Base-by-base conservation (phyloP, 1,140 invertebrate species). In the Rhagoletis pomonella region DNA sequence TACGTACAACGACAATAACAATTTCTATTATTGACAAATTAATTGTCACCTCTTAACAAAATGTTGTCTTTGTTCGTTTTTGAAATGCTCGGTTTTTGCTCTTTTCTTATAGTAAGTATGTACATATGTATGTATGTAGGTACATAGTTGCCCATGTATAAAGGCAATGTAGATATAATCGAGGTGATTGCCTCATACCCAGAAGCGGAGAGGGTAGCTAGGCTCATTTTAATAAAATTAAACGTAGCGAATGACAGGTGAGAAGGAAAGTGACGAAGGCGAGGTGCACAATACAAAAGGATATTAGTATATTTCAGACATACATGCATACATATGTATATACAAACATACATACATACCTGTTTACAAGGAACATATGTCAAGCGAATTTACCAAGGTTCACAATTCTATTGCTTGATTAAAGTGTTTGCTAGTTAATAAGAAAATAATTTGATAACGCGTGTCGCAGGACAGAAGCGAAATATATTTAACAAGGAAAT, bases 41-140 rank as follows among this genome's bases (percentile, higher is more conserved):
- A 47, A 86, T 86, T 86, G 86, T 86, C 86, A 86, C 86, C 86
- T 86, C 50, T 86, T 69, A 86, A 86, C 86, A 86, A 86, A 86
- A 86, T 86, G 60, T 55, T 44, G 50, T 67, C 42, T 39, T 69
- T 44, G 86, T 67, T 7, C 44, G 44, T 47, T 77, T 77, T 19
- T 5, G 9, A 10, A 73, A 47, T n/a, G 67, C n/a, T 55, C 42
- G 1, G 10, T 47, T 73, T 12, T 39, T 55, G 19, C n/a, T 58
- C 17, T 2, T 81, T 81, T 9, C 6, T 10, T 73, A 12, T 44
- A 17, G 69, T 73, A 29, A 29, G 29, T 29, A 29, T 29, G 29
- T 29, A 29, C 29, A 29, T 29, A 29, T 29, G 29, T 29, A 29
- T 29, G 29, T 29, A 29, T 29, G 29, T 29, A 29, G 29, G 29